Evolutionary conservation across 2,888 invertebrate genomes (phyloP), one percentile per base, ranked within the genome.

Genomic region (Ctena decussata): DNA sequence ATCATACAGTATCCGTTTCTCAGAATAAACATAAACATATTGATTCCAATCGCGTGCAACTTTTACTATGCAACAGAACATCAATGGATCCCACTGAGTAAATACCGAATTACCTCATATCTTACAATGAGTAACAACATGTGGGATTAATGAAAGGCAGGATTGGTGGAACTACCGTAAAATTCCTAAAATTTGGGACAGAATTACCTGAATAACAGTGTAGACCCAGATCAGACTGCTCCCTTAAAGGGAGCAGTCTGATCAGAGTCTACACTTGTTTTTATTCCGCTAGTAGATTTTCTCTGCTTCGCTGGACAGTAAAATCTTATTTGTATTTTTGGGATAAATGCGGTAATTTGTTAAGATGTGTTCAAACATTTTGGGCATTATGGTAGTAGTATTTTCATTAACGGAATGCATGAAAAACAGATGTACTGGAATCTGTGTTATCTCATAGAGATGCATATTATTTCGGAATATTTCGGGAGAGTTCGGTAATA

Each of bases 61-160:
- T 53, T 53, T 53, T 21, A 53, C 53, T 15, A 53, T 53, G 53
- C 53, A 53, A 53, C 53, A 18, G 53, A 15, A 53, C 21, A n/a
- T 53, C 21, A 5, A 11, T 53, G 53, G n/a, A 15, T n/a, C 53
- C 53, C 53, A n/a, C n/a, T 53, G 53, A 53, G 53, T 53, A 53
- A 65, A 65, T 65, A 65, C 65, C 12, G 24, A 32, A 65, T 65
- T 65, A 30, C 65, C 65, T 65, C 65, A 65, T 65, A n/a, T 65
- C 24, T 35, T 6, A 35, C 24, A 18, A 35, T 65, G 65, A 65
- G 65, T 65, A 65, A 65, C 8, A 35, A 65, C 65, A 65, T 35
- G 35, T 65, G 65, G 65, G 35, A 65, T 65, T 65, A 65, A 65
- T 65, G 65, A 65, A 65, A 35, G 65, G 65, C 65, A 65, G 65